Evolutionary conservation across 2,888 invertebrate genomes (phyloP), one percentile per base, ranked within the genome.

Genomic region (Physocephala rufipes): DNA sequence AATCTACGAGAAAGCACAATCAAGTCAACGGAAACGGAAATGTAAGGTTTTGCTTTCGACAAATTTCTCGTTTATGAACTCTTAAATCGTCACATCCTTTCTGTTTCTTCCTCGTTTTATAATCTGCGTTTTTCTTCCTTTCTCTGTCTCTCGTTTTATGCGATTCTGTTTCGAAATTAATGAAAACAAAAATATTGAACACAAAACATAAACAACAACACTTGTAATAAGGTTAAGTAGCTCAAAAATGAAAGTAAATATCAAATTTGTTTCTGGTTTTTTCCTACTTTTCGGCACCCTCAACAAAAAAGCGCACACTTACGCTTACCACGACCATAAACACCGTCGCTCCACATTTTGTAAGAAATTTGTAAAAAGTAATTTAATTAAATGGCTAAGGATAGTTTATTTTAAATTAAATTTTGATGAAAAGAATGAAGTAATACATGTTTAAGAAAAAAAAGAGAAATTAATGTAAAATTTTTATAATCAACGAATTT

Each of bases 21-120:
- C 63, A n/a, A 63, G 45, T 47, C 13, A 66, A 21, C 68, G 61
- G 61, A 68, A 61, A 15, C 68, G 68, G 61, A 61, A 62, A 62
- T 49, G 61, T 58, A 62, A 51, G 68, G 61, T 51, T 68, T 68
- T 62, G 68, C 51, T 62, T 61, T 68, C 68, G 61, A 68, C 68
- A 68, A n/a, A 61, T 62, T 68, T 62, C 49, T 45, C 19, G 15
- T 47, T 47, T 61, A 26, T 47, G n/a, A n/a, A 19, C 26, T 28
- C 24, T 21, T 1, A 12, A 21, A 21, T 21, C 53, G 53, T n/a
- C 49, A n/a, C 49, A 19, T 49, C 49, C 43, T 7, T 26, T 59
- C 16, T 49, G 26, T 28, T 19, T 16, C 5, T 21, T 19, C 24
- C n/a, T n/a, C n/a, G n/a, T n/a, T n/a, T n/a, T n/a, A 51, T 13